These are phyloP conservation scores for Salarias fasciatus DNA, from an alignment of 2,797 vertebrate genomes.

Conservation along the genomic window DNA sequence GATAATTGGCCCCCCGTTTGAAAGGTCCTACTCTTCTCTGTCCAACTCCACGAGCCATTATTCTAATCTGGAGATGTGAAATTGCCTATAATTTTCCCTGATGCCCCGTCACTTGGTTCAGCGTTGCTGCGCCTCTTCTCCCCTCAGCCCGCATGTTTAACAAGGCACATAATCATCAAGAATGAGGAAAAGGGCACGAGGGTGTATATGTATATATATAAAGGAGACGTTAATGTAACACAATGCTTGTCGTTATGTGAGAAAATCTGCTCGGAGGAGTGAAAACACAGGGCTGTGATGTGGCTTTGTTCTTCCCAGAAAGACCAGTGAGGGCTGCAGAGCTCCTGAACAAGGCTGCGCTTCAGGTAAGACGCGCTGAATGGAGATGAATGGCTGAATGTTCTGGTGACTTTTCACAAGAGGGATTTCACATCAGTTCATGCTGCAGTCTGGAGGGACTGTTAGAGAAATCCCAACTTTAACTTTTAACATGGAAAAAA, in stretches of 20 bases:
- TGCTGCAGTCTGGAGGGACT: too few species aligned
- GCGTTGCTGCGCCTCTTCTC: constrained; percentile 76
- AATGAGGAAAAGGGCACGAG: constrained; percentile 63
- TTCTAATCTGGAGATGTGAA: constrained; percentile 87
- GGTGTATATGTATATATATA: constrained; percentile 70
- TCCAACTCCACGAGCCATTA: constrained; percentile 83
- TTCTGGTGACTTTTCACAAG: too few species aligned
- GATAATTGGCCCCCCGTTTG: constrained; percentile 80
- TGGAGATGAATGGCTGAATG: not conserved
- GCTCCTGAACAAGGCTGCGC: constrained; percentile 31
- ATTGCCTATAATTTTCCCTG: constrained; percentile 87
- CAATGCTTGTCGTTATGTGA: constrained; percentile 54
- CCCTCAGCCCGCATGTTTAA: constrained; percentile 69
- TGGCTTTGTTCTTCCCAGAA: constrained; percentile 50
- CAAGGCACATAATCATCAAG: constrained; percentile 76
- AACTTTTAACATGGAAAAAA: too few species aligned
- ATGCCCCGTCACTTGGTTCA: constrained; percentile 81
- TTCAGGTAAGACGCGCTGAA: constrained; percentile 58
- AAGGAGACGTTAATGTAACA: constrained; percentile 65
- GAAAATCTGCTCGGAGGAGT: constrained; percentile 52
- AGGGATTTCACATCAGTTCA: too few species aligned
- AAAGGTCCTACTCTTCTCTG: constrained; percentile 81
- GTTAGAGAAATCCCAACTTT: too few species aligned
- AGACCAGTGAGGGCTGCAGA: constrained; percentile 31
- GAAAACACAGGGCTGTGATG: constrained; percentile 35